Evolutionary conservation across 2,113 vertebrate genomes (phyloP), one percentile per base, ranked within the genome.

Genomic region (Nothobranchius furzeri): DNA sequence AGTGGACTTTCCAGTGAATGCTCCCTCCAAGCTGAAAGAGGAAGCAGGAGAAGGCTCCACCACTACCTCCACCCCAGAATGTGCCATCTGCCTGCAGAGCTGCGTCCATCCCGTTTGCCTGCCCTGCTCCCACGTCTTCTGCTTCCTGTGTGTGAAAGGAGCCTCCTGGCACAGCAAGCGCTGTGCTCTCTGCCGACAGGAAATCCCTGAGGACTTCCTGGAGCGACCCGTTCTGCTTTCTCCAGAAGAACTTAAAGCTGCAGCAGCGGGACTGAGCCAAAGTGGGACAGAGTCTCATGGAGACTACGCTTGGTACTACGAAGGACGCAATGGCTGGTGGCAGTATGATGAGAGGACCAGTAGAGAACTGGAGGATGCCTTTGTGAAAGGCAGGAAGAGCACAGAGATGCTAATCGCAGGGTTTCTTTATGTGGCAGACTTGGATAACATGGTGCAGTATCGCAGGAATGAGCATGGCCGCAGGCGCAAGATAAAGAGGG

Each of bases 291-390:
- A 90, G 81, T 93, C 94, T 42, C 90, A 90, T 5, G 93, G 92
- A 40, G 96, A 96, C 67, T 93, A 96, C 8, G 95, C 95, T 0
- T 98, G 97, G 96, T 99, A 98, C 91, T 98, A 99, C 7, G 96
- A 98, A 90, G 97, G 97, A 30, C 93, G 95, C 80, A 98, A 98
- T 30, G 97, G 97, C 63, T 99, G 97, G 97, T 99, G 97, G 97
- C 97, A 98, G 87, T 99, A 98, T 11, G 96, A 98, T 45, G 96
- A 98, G 85, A 94, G 96, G 58, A 97, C 96, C 67, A 98, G 93
- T 87, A 93, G 92, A 46, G 96, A 98, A 87, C 90, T 99, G 85
- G 97, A 98, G 91, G 96, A 98, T 63, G 96, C 97, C 20, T 96
- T 95, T 67, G 83, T 93, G 66, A 96, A 96, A 86, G 96, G 95